Base-by-base conservation (phyloP, 2,113 vertebrate genomes). In the Planiliza haematocheilus region DNA sequence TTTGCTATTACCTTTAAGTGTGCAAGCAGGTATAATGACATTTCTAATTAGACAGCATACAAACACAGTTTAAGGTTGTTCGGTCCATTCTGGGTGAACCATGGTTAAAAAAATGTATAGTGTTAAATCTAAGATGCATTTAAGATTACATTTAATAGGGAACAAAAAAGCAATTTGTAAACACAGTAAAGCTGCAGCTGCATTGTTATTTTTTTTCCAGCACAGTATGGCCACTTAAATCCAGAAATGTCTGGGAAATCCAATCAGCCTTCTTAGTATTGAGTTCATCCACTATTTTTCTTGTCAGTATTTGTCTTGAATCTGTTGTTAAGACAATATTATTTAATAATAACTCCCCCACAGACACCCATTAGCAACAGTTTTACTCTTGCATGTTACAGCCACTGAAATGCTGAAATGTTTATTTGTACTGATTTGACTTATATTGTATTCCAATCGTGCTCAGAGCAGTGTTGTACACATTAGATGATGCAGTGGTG, bases 161-260 rank as follows among this genome's bases (percentile, higher is more conserved):
- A 85, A 69, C 79, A 83, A 66, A 55, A 5, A 49, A n/a, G 30
- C 10, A 64, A 43, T 61, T 53, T 46, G 48, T 60, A 70, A 70
- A 61, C 55, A 46, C 4, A 12, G 18, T 46, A 4, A 45, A 62
- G 46, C 58, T 57, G 21, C 20, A 69, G 48, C 62, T 74, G 45
- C n/a, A 24, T 43, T 8, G 2, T 50, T 0, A 20, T 59, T 70
- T 69, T 70, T 69, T 62, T 21, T 74, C 49, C 38, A 49, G 24
- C 57, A 71, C 48, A 53, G 71, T 43, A 55, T 58, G 14, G 51
- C 55, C 43, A 53, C 37, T 34, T 18, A 21, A 68, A 70, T 59
- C 24, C 48, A 30, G 59, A 53, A 52, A 9, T 41, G 5, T 72
- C 41, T 53, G 34, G 49, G 6, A 1, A 30, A 18, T 38, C 57